Conservation (phyloP, 2,797 vertebrate genomes). For the Muscicapa striata region DNA sequence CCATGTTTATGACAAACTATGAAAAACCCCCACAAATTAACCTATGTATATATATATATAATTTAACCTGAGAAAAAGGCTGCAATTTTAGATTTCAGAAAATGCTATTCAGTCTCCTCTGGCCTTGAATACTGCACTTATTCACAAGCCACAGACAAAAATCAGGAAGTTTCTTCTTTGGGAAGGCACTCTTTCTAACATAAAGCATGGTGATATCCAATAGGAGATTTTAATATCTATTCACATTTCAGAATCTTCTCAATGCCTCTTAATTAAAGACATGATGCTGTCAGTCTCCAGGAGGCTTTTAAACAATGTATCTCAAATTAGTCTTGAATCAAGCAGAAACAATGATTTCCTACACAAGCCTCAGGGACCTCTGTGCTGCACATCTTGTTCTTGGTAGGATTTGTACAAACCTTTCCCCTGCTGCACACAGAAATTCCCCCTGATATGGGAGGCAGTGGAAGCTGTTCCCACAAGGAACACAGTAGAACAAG, state of each 20-base stretch:
- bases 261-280: background rate
- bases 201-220: background rate
- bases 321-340: background rate
- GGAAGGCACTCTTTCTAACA: background rate
- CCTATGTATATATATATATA: too few species aligned
- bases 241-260: background rate
- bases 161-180: background rate
- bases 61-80: background rate
- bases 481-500: background rate
- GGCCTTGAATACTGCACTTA: background rate
- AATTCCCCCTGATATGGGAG: background rate
- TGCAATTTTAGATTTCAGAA: background rate
- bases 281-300: background rate
- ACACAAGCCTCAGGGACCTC: background rate
- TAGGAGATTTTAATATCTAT: background rate
- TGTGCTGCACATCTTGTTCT: background rate
- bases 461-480: background rate
- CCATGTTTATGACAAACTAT: background rate
- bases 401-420: background rate
- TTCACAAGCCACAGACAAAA: background rate
- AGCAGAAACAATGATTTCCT: background rate
- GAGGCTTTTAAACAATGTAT: background rate
- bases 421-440: background rate
- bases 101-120: background rate
- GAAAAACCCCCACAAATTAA: background rate